Evolutionary conservation across 2,888 invertebrate species (phyloP).

Genomic region (Parelbella ahira): DNA sequence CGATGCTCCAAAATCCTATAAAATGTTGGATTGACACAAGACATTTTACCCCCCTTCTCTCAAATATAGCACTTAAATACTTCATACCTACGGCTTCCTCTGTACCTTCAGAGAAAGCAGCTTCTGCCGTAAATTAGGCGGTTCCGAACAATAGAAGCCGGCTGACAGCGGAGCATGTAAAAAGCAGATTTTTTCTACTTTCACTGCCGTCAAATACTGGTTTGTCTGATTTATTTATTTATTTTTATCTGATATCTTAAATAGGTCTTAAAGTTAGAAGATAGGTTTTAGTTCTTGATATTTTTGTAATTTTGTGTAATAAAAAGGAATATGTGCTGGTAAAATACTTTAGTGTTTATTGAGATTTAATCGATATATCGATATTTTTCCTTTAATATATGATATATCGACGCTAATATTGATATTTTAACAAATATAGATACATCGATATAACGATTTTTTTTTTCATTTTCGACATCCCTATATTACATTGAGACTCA

Average conservation of each 20-base stretch:
- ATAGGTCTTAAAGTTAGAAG: background rate
- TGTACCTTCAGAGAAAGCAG: conserved; percentile 35
- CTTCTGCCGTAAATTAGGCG: conserved; percentile 27
- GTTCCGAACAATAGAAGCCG: conserved; percentile 28
- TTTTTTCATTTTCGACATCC: background rate
- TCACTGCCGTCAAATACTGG: conserved; percentile 1
- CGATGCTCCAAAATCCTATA: conserved; percentile 31
- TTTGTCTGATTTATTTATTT: background rate
- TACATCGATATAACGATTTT: background rate
- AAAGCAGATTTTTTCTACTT: conserved; percentile 31
- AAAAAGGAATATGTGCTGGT: background rate
- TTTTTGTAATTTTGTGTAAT: background rate
- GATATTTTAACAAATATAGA: background rate
- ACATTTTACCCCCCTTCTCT: conserved; percentile 29
- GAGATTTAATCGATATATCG: background rate
- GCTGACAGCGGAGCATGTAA: conserved; percentile 33
- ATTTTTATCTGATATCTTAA: too few relatives aligned
- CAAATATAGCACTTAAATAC: conserved; percentile 35
- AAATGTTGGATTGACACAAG: conserved; percentile 28
- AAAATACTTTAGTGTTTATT: background rate
- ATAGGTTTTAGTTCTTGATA: background rate
- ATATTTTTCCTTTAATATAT: too few relatives aligned
- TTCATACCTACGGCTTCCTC: conserved; percentile 32
- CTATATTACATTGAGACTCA: too few relatives aligned
- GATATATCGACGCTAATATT: background rate